These are phyloP conservation scores for Cetoscarus ocellatus DNA, from an alignment of 2,797 vertebrate genomes.

Conservation along the genomic window DNA sequence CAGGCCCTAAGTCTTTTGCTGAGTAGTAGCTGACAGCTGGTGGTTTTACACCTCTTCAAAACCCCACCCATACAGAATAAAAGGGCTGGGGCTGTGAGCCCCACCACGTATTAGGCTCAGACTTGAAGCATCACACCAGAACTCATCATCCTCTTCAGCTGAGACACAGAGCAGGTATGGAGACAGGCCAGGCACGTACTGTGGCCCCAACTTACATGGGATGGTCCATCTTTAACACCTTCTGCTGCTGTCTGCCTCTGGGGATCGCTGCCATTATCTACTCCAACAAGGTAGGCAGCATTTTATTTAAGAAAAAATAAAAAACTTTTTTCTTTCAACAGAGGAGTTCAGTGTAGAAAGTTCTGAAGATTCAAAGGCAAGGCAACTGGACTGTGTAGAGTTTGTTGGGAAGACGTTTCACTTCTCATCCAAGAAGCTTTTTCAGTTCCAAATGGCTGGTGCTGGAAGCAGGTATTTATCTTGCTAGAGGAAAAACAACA, in stretches of 20 bases:
- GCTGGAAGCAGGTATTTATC: too few relatives aligned
- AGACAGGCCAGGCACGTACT: constrained; percentile 28
- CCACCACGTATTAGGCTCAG: constrained; percentile 1
- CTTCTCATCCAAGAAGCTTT: too few relatives aligned
- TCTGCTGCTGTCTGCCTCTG: constrained; percentile 78
- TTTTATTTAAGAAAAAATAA: neutral
- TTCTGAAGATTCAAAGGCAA: too few relatives aligned
- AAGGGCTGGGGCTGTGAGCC: neutral
- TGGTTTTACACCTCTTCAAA: neutral
- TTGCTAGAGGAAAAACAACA: too few relatives aligned
- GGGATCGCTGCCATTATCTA: constrained; percentile 76
- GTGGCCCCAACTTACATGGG: constrained; percentile 56
- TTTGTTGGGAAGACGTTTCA: too few relatives aligned
- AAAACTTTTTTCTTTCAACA: too few relatives aligned
- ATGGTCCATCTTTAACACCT: constrained; percentile 80
- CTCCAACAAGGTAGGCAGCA: constrained; percentile 69
- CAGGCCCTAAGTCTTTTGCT: too few relatives aligned
- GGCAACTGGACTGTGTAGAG: too few relatives aligned
- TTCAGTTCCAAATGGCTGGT: too few relatives aligned
- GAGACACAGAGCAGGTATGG: constrained; percentile 53
- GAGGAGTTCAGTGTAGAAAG: too few relatives aligned
- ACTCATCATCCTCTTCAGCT: neutral
- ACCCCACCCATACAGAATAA: constrained; percentile 60
- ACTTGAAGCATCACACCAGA: neutral
- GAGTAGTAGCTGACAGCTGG: too few relatives aligned